Evolutionary conservation across 2,113 vertebrate species (phyloP), one percentile per base, ranked within the genome.

Genomic region (Mellivora capensis): DNA sequence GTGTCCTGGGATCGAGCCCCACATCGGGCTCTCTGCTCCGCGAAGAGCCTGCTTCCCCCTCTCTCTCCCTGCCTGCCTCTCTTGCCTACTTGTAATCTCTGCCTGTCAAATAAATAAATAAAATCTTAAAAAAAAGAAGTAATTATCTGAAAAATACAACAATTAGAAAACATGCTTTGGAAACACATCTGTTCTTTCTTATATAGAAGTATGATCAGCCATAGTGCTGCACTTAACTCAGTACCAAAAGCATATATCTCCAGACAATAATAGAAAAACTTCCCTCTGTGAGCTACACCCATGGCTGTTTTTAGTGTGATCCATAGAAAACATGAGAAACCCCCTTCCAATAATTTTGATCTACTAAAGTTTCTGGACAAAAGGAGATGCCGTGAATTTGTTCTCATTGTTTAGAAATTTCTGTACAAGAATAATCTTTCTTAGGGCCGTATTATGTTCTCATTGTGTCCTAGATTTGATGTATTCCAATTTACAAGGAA

Each of bases 221-320:
- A 4, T 42, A 3, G 1, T 29, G 59, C n/a, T 59, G 17, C 17
- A 34, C 21, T 31, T 29, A 42, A 69, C 62, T 69, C 62, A 39
- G 25, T 37, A 29, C 20, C 23, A 23, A 87, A 76, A 57, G 8
- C n/a, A 37, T 4, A 20, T 34, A 13, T 64, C 59, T 57, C 7
- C 15, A 62, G 37, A 25, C 9, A 49, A 21, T 64, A 80, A 71
- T n/a, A 90, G n/a, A 34, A 81, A 47, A 57, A 20, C 15, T 21
- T 59, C 21, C 61, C 31, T 21, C 7, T 52, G 31, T 0, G 21
- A 34, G 25, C 34, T 34, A 12, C 2, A 14, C 23, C 14, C 2
- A 4, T 29, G 39, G 21, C 23, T 61, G 3, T 47, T 61, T 54
- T 59, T 77, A 77, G 13, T 82, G 13, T 2, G 67, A 9, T 29